phyloP scores from a whole-genome alignment of 2,113 vertebrate species.

The Cyphomyrus plagiostoma region DNA sequence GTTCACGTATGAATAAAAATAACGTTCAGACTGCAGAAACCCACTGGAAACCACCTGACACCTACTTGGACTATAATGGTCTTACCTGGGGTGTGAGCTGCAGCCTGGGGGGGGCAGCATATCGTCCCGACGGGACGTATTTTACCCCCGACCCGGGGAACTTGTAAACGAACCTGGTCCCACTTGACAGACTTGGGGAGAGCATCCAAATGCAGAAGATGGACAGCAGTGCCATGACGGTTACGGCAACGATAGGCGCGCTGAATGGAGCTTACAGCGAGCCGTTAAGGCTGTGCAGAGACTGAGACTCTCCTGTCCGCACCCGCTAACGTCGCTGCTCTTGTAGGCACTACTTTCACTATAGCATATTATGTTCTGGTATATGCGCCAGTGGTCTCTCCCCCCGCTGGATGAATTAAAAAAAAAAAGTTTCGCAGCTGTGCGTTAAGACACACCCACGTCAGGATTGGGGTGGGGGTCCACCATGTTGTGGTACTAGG shows the following conservation, averaged over 20 bases:
- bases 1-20: background rate
- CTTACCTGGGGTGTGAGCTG: conserved; percentile 51
- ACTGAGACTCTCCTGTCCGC: background rate
- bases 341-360: background rate
- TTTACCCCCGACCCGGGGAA: conserved; percentile 52
- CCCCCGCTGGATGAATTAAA: background rate
- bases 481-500: background rate
- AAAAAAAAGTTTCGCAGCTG: background rate
- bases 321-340: background rate
- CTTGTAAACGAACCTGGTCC: conserved; percentile 58
- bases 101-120: conserved; percentile 48
- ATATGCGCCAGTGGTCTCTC: background rate
- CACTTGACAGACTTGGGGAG: conserved; percentile 36
- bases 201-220: conserved; percentile 49
- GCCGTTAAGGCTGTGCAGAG: background rate
- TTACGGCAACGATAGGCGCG: background rate
- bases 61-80: too few species aligned
- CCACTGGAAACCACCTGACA: background rate
- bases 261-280: background rate
- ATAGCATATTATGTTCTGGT: background rate
- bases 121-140: conserved; percentile 50
- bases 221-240: conserved; percentile 26
- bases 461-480: background rate
- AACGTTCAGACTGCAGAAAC: background rate
- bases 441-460: background rate